These are phyloP conservation scores for Trematomus loennbergii DNA, from an alignment of 2,113 vertebrate genomes.

Conservation along the genomic window DNA sequence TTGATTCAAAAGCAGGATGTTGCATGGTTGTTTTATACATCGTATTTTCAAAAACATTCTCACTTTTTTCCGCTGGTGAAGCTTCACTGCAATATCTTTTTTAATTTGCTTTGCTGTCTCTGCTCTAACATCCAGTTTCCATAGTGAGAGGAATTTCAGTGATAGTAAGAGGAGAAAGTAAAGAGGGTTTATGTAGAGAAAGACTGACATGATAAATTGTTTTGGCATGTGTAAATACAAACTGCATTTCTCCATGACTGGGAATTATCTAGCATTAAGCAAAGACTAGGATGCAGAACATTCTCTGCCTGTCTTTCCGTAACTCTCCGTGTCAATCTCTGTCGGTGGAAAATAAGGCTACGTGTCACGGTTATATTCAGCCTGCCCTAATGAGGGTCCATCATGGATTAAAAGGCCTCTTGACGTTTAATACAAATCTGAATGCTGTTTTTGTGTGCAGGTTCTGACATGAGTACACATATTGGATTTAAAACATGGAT, in stretches of 20 bases:
- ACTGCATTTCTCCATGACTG: background rate
- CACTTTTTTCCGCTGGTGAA: background rate
- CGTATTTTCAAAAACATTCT: background rate
- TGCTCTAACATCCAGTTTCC: slow-evolving; percentile 7
- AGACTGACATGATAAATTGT: slow-evolving; percentile 18
- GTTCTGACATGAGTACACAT: background rate
- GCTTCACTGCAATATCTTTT: too few species aligned
- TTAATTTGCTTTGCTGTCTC: background rate
- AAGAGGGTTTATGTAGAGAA: background rate
- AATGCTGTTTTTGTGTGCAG: background rate
- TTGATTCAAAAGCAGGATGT: background rate
- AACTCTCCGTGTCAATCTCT: background rate
- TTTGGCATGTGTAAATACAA: slow-evolving; percentile 29
- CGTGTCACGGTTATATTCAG: background rate
- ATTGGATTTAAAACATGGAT: too few species aligned
- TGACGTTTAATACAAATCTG: background rate
- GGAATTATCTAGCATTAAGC: background rate
- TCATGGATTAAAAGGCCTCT: background rate
- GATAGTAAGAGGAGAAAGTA: background rate
- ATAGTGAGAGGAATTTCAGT: background rate
- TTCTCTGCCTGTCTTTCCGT: background rate
- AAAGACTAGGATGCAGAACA: background rate
- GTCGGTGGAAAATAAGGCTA: background rate
- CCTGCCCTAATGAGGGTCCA: slow-evolving; percentile 10
- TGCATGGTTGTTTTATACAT: background rate